These are phyloP conservation scores for Muscicapa comitata DNA, from an alignment of 2,797 vertebrate genomes.

Conservation along the genomic window DNA sequence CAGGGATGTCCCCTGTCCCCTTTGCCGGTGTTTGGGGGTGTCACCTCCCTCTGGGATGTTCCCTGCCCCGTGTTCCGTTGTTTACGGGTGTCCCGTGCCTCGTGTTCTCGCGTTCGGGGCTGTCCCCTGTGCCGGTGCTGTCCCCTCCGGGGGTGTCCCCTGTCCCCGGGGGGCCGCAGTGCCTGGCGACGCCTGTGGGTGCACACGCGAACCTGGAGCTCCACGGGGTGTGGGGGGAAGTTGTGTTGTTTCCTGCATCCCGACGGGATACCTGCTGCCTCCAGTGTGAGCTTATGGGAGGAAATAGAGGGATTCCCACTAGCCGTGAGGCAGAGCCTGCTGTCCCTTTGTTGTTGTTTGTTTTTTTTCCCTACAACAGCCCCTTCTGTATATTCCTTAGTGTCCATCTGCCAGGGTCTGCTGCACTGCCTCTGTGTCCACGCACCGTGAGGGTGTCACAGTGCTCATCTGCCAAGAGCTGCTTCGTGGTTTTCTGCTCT, in stretches of 20 bases:
- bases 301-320: background rate
- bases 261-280: conserved; percentile 21
- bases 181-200: background rate
- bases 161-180: background rate
- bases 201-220: background rate
- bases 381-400: background rate
- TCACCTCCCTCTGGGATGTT: background rate
- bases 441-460: background rate
- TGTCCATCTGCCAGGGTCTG: background rate
- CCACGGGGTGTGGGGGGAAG: background rate
- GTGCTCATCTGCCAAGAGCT: background rate
- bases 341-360: background rate
- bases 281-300: background rate
- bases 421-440: background rate
- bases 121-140: background rate
- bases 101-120: background rate
- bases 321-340: background rate
- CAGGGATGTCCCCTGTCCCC: background rate
- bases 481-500: background rate
- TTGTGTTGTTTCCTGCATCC: background rate
- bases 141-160: background rate
- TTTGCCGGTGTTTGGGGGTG: background rate
- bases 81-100: background rate
- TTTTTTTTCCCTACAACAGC: background rate
- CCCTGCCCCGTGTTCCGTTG: background rate